phyloP scores from a whole-genome alignment of 2,113 vertebrate genomes.

The Piaya cayana region DNA sequence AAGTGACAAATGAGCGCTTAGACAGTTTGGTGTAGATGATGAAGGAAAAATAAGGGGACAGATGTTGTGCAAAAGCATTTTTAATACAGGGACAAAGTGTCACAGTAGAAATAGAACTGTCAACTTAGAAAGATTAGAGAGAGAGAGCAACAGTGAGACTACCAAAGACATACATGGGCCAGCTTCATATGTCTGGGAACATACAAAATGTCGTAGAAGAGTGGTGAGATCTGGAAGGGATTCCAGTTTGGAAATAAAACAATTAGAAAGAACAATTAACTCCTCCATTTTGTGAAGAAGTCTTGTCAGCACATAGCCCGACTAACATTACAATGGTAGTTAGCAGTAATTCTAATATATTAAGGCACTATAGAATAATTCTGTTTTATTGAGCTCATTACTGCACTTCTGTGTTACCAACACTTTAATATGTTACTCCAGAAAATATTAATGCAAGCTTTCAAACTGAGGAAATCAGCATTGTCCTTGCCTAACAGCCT shows the following conservation, averaged over 20 bases:
- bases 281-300: background rate
- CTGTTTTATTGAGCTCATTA: conserved; percentile 50
- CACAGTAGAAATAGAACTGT: background rate
- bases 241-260: background rate
- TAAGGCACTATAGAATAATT: background rate
- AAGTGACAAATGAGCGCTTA: background rate
- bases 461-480: background rate
- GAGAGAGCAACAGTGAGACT: background rate
- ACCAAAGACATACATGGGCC: background rate
- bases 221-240: background rate
- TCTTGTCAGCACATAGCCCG: background rate
- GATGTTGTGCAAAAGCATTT: background rate
- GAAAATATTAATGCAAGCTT: conserved; percentile 26
- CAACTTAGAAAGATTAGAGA: background rate
- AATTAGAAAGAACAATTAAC: conserved; percentile 32
- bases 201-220: background rate
- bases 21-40: background rate
- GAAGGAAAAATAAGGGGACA: background rate
- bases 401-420: background rate
- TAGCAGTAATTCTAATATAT: conserved; percentile 16
- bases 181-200: background rate
- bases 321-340: background rate
- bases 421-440: background rate
- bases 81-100: background rate
- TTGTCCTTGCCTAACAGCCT: background rate